Base-by-base conservation (phyloP, 2,888 invertebrate genomes). In the Pseudococcus jackbeardsleyi region DNA sequence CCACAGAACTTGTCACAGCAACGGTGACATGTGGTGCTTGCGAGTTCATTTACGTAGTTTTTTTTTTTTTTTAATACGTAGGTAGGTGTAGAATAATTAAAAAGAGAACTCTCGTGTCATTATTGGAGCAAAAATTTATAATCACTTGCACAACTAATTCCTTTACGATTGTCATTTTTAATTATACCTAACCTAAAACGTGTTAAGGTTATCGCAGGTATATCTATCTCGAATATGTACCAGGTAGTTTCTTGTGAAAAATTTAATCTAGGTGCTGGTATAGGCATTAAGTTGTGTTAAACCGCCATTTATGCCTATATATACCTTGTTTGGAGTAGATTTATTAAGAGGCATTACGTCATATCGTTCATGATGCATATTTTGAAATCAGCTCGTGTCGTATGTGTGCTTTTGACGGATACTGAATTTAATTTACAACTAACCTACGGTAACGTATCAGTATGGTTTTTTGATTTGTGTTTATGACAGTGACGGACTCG, bases 121-220 rank as follows among this genome's bases (percentile, higher is more conserved):
- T 79, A 79, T 42, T 79, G 79, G 79, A 79, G 79, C 79, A 79
- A 79, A 79, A 79, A 79, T 79, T 79, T 42, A 79, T 79, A 42
- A 39, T 39, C 79, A 42, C 42, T 79, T 79, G 42, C 79, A 42
- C 79, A 79, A 79, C 79, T 79, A 42, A 79, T 72, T 72, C 68
- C 68, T 72, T 79, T 15, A 42, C 15, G 79, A 79, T 79, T 79
- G 79, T 79, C 79, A 79, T 79, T 79, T 79, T 79, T 79, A 79
- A 79, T 79, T 79, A 79, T 72, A n/a, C n/a, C n/a, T n/a, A 12
- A 72, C 26, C 68, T 26, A 79, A 72, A 79, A 33, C 79, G 42
- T 46, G 59, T 59, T 59, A 72, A 72, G 68, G 68, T 33, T 72
- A 72, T 33, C 33, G 59, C 15, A 50, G 19, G 64, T 64, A 15